Conservation (phyloP, 2,888 invertebrate species). For the Mesoligia furuncula region DNA sequence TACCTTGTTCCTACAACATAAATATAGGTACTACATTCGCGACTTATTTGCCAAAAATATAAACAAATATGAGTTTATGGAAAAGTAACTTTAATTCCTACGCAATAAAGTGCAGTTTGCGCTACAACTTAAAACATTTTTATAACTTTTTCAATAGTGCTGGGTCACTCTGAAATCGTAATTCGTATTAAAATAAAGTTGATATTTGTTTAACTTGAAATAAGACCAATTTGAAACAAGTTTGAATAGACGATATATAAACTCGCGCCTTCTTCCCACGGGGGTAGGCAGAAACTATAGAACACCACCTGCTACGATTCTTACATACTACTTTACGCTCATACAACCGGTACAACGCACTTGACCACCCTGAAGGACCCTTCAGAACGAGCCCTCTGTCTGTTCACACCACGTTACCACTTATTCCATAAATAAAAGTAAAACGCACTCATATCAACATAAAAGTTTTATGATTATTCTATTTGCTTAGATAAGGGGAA, state of each 20-base stretch:
- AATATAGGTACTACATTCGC: no score
- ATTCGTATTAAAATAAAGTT: no score
- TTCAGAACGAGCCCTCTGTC: background rate
- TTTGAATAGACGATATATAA: background rate
- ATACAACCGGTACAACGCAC: background rate
- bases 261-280: background rate
- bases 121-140: no score
- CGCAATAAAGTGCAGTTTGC: no score
- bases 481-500: constrained; percentile 29
- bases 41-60: no score
- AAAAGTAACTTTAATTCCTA: no score
- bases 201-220: no score
- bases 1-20: background rate
- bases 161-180: no score
- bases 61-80: no score
- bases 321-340: background rate
- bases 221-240: no score
- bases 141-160: no score
- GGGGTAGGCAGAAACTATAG: background rate
- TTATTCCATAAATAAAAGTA: background rate
- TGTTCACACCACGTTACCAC: background rate
- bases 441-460: constrained; percentile 1
- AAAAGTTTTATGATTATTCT: constrained; percentile 32
- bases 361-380: background rate
- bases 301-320: background rate